Evolutionary conservation across 2,888 invertebrate species (phyloP).

Genomic region (Volucella inanis): DNA sequence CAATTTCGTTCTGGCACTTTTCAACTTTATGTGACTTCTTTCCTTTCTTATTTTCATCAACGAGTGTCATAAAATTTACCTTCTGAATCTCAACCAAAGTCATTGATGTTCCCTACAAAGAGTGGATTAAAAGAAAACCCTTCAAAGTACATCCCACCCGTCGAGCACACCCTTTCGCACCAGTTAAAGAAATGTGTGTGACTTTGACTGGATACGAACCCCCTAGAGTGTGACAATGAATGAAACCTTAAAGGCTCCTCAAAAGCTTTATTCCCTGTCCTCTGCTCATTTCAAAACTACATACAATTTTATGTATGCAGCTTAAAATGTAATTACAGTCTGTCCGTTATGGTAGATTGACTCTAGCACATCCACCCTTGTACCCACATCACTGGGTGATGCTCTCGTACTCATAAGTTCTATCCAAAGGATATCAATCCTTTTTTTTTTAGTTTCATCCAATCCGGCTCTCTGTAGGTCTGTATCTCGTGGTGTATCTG

Average conservation of each 20-base stretch:
- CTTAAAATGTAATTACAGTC: constrained; percentile 73
- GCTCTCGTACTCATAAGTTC: not conserved
- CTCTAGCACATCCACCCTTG: constrained; percentile 8
- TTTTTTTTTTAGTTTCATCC: constrained; percentile 30
- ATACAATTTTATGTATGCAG: constrained; percentile 36
- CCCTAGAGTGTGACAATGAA: constrained; percentile 33
- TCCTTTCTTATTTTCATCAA: no score
- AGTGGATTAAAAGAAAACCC: not conserved
- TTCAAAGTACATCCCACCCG: not conserved
- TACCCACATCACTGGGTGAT: not conserved
- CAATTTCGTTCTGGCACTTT: no score
- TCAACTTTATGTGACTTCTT: no score
- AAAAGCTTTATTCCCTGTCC: constrained; percentile 10
- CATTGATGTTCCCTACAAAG: constrained; percentile 9
- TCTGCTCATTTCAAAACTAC: constrained; percentile 8
- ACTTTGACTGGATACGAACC: not conserved
- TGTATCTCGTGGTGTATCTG: not conserved
- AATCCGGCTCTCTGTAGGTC: not conserved
- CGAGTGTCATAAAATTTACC: no score
- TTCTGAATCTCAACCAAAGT: not conserved
- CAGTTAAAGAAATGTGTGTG: no score
- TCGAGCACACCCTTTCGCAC: not conserved
- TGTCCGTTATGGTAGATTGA: constrained; percentile 57
- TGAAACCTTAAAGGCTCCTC: constrained; percentile 35
- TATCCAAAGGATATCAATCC: constrained; percentile 55